Evolutionary conservation across 2,797 vertebrate genomes (phyloP).

Genomic region (Holocentrus rufus): DNA sequence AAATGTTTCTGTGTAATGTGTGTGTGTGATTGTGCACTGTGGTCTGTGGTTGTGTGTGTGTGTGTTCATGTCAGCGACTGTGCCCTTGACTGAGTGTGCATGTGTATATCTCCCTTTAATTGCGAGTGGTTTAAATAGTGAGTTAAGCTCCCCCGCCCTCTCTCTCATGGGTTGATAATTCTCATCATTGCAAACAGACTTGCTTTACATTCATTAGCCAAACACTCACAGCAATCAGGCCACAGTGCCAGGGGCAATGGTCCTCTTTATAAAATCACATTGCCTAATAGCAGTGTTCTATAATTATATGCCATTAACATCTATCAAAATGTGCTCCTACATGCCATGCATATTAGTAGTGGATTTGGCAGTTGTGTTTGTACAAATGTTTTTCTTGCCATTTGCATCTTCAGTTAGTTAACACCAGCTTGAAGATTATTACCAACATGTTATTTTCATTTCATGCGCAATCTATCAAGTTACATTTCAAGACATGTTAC

Average conservation of each 20-base stretch:
- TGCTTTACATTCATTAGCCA: conserved; percentile 85
- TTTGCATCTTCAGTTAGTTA: conserved; percentile 58
- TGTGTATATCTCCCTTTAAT: conserved; percentile 61
- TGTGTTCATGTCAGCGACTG: conserved; percentile 2
- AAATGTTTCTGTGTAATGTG: conserved; percentile 21
- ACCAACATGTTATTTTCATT: conserved; percentile 46
- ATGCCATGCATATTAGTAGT: conserved; percentile 70
- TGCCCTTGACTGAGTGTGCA: conserved; percentile 55
- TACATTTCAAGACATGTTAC: neutral
- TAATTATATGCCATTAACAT: conserved; percentile 86
- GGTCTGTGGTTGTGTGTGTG: conserved; percentile 27
- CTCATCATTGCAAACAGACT: conserved; percentile 80
- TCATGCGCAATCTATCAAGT: conserved; percentile 14
- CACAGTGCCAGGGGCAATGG: conserved; percentile 78
- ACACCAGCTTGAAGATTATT: conserved; percentile 46
- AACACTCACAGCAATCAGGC: conserved; percentile 83
- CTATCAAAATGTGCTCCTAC: conserved; percentile 81
- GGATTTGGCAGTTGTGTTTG: conserved; percentile 71
- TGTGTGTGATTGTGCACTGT: conserved; percentile 34
- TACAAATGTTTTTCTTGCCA: conserved; percentile 61
- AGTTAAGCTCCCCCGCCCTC: conserved; percentile 55
- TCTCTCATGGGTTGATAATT: conserved; percentile 77
- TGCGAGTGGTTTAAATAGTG: conserved; percentile 61
- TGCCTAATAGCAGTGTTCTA: conserved; percentile 81
- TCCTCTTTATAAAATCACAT: conserved; percentile 82